Conservation (phyloP, 2,888 invertebrate species). For the Mechanitis mazaeus region DNA sequence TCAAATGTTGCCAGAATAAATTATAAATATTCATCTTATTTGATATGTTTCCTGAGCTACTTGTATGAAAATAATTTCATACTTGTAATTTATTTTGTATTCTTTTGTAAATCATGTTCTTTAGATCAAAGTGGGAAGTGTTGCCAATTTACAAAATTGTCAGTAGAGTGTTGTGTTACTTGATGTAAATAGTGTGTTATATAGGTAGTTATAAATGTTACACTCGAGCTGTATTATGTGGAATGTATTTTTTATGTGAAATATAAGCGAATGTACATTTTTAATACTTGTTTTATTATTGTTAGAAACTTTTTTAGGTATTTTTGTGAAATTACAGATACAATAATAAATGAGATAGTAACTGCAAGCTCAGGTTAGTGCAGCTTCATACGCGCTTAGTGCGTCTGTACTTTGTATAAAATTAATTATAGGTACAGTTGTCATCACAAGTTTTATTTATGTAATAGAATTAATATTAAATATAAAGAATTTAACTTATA, state of each 20-base stretch:
- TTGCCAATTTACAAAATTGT: not conserved
- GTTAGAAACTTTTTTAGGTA: slow-evolving; percentile 3
- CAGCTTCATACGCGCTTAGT: slow-evolving; percentile 1
- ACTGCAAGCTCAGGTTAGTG: slow-evolving; percentile 12
- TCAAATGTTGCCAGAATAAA: slow-evolving; percentile 4
- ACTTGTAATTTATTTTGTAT: slow-evolving; percentile 3
- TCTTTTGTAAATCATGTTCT: not conserved
- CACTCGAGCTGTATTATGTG: slow-evolving; percentile 53
- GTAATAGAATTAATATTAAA: not conserved
- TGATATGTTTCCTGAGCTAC: not conserved
- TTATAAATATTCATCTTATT: not conserved
- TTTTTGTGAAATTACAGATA: not conserved
- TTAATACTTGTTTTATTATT: slow-evolving; percentile 58
- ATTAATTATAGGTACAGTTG: not conserved
- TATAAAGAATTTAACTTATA: not conserved
- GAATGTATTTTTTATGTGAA: slow-evolving; percentile 71
- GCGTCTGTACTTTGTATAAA: not conserved
- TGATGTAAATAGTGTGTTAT: slow-evolving; percentile 46
- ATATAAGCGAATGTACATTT: slow-evolving; percentile 72
- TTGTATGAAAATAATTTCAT: not conserved
- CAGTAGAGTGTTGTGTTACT: slow-evolving; percentile 6
- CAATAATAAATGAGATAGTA: not conserved
- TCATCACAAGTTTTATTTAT: not conserved
- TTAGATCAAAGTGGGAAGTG: not conserved
- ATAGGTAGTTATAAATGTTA: slow-evolving; percentile 24